These are phyloP conservation scores for Indri indri DNA, from an alignment of 2,113 vertebrate species.

Conservation along the genomic window DNA sequence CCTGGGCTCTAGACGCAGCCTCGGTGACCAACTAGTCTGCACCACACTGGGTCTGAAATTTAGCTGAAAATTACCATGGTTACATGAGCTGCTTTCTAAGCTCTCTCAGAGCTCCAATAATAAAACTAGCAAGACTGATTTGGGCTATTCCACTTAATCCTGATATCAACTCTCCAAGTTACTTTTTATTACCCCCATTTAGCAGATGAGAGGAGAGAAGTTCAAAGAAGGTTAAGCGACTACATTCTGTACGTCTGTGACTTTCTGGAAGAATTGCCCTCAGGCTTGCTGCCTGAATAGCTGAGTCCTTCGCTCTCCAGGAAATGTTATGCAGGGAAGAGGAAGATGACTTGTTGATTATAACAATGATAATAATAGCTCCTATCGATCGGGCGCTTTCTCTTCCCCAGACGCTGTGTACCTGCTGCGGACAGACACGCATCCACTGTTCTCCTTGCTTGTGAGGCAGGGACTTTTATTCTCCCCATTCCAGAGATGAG, in stretches of 20 bases:
- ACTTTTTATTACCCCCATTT: constrained; percentile 52
- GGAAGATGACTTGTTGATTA: not conserved
- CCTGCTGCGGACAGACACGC: not conserved
- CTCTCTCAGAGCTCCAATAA: not conserved
- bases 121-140: not conserved
- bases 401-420: not conserved
- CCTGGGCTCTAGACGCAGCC: not conserved
- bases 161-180: not conserved
- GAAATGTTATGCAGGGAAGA: not conserved
- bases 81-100: not conserved
- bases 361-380: not conserved
- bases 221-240: constrained; percentile 48
- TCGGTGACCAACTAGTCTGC: not conserved
- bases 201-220: constrained; percentile 30
- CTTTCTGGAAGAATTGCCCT: constrained; percentile 38
- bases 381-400: not conserved
- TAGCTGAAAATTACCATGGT: not conserved
- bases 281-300: constrained; percentile 24
- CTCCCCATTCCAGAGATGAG: not conserved
- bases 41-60: not conserved
- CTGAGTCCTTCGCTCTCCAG: not conserved
- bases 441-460: not conserved
- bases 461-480: not conserved
- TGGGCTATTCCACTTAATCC: not conserved
- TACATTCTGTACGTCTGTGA: constrained; percentile 14